Conservation (phyloP, 2,888 invertebrate genomes). For the Leucophenga maculata region DNA sequence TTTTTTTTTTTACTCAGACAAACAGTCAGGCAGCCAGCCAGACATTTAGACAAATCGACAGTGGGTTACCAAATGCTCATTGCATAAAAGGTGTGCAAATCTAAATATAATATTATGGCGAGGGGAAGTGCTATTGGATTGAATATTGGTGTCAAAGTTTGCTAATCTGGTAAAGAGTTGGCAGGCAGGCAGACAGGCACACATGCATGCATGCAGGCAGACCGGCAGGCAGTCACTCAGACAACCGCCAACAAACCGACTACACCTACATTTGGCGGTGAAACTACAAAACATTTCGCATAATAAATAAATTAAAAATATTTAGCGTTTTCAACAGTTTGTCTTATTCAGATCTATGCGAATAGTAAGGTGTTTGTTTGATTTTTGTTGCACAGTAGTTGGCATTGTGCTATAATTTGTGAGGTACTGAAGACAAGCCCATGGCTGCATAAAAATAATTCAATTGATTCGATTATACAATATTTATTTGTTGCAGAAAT, state of each 20-base stretch:
- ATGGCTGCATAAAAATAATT: no score
- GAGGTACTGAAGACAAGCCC: background rate
- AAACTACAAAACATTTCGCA: background rate
- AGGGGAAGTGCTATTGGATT: background rate
- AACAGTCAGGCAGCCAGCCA: background rate
- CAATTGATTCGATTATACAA: no score
- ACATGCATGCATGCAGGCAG: no score
- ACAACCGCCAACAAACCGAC: background rate
- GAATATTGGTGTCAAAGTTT: slow-evolving; percentile 15
- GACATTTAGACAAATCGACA: slow-evolving; percentile 12
- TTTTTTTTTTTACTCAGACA: background rate
- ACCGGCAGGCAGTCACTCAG: no score
- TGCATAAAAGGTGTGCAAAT: slow-evolving; percentile 16
- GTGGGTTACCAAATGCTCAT: slow-evolving; percentile 7
- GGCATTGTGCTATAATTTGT: background rate
- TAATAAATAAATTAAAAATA: slow-evolving; percentile 16
- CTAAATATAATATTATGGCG: background rate
- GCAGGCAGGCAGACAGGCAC: no score
- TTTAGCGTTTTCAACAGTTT: slow-evolving; percentile 21
- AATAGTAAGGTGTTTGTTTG: background rate
- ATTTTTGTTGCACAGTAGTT: background rate
- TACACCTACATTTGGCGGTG: slow-evolving; percentile 25
- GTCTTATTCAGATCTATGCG: slow-evolving; percentile 4
- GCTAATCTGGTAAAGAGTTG: background rate
- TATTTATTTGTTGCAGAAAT: no score